Evolutionary conservation across 2,888 invertebrate genomes (phyloP).

Genomic region (Brachyptera risi): DNA sequence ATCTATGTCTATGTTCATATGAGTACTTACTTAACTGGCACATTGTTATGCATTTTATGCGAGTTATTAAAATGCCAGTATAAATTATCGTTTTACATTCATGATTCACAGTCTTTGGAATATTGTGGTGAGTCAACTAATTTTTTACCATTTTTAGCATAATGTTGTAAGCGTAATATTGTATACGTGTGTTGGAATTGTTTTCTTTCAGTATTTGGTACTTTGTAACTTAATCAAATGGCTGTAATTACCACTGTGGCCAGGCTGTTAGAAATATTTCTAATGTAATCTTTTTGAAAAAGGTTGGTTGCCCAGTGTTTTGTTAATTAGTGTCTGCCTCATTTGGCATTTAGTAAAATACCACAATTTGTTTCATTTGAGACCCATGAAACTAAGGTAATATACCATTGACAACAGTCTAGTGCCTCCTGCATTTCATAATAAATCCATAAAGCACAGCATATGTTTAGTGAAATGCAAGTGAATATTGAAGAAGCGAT

Average conservation of each 20-base stretch:
- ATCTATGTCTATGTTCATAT: constrained; percentile 21
- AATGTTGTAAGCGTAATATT: constrained; percentile 26
- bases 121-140: constrained; percentile 27
- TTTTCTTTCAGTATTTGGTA: constrained; percentile 5
- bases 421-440: too few species aligned
- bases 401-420: constrained; percentile 14
- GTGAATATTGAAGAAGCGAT: too few species aligned
- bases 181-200: constrained; percentile 17
- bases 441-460: too few species aligned
- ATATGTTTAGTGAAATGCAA: too few species aligned
- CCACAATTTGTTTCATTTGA: neutral
- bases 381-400: constrained; percentile 21
- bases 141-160: constrained; percentile 34
- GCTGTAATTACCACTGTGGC: constrained; percentile 23
- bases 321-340: neutral
- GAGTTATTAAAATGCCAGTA: constrained; percentile 25
- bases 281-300: neutral
- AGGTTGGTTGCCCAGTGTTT: neutral
- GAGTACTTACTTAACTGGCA: constrained; percentile 25
- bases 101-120: constrained; percentile 27
- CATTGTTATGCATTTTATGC: constrained; percentile 33
- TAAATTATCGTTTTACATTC: constrained; percentile 14
- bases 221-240: constrained; percentile 16
- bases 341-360: neutral
- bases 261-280: constrained; percentile 17